These are phyloP conservation scores for Parazoanthus atlanticus DNA, from an alignment of 92 coral and sea anemone genomes.

Conservation along the genomic window DNA sequence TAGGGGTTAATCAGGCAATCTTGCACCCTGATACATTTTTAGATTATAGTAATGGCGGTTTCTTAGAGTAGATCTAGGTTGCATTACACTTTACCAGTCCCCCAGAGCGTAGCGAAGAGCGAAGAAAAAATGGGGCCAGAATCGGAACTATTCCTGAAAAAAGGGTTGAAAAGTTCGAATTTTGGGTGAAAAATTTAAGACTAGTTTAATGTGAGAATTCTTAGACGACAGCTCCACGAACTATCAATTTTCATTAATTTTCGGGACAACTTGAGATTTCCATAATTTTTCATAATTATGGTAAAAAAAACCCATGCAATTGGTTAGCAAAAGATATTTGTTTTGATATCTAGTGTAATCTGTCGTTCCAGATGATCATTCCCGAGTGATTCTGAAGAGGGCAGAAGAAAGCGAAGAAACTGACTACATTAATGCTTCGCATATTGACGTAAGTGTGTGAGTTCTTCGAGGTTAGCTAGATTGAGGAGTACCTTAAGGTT, in stretches of 20 bases:
- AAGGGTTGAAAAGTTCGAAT: too few species aligned
- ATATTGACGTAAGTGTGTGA: conserved; percentile 78
- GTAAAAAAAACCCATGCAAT: background rate
- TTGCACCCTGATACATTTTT: too few species aligned
- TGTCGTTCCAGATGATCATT: conserved; percentile 80
- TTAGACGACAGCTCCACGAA: background rate
- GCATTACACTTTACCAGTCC: too few species aligned
- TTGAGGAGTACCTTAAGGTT: background rate
- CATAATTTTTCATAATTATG: background rate
- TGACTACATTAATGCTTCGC: conserved; percentile 90
- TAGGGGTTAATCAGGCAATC: too few species aligned
- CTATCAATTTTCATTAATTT: too few species aligned
- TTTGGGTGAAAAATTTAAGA: too few species aligned
- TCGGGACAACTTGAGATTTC: background rate
- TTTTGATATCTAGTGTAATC: background rate
- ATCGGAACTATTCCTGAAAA: too few species aligned
- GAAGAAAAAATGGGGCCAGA: too few species aligned
- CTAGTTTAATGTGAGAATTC: background rate
- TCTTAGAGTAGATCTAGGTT: too few species aligned
- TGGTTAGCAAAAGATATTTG: background rate
- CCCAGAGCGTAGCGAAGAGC: too few species aligned
- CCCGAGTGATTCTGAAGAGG: conserved; percentile 76
- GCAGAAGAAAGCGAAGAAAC: conserved; percentile 69
- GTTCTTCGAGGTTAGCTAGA: background rate
- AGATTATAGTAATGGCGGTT: too few species aligned